phyloP scores from a whole-genome alignment of 2,888 invertebrate genomes.

The Drosophila kanekoi region DNA sequence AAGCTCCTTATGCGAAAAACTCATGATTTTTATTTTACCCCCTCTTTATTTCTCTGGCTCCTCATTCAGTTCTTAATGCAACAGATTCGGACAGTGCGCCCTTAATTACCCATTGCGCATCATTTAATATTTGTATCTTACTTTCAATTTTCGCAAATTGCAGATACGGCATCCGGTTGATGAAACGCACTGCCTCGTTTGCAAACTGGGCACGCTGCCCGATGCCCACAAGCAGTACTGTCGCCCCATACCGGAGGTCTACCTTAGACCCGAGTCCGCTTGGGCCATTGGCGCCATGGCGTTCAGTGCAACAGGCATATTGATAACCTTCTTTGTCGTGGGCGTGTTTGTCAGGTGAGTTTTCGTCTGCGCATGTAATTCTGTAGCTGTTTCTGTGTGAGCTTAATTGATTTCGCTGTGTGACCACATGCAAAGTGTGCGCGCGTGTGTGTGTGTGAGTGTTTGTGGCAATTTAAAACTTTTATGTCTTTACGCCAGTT shows the following conservation, averaged over 20 bases:
- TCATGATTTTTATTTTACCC: neutral
- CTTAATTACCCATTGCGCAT: neutral
- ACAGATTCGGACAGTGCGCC: neutral
- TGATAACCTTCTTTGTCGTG: slow-evolving; percentile 92
- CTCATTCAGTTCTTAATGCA: neutral
- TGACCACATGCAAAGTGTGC: neutral
- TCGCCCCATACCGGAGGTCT: slow-evolving; percentile 92
- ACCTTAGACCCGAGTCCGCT: slow-evolving; percentile 92
- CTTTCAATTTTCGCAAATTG: slow-evolving; percentile 34
- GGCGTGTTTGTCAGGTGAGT: slow-evolving; percentile 90
- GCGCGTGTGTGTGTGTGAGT: slow-evolving; percentile 5
- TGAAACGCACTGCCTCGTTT: slow-evolving; percentile 93
- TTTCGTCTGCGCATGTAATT: neutral
- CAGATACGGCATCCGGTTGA: slow-evolving; percentile 92
- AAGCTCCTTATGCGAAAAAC: neutral
- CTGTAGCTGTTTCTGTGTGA: neutral
- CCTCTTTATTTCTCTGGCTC: neutral
- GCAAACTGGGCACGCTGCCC: slow-evolving; percentile 93
- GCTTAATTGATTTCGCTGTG: neutral
- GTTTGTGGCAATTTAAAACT: slow-evolving; percentile 47
- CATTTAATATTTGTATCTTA: neutral
- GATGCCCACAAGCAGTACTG: slow-evolving; percentile 91
- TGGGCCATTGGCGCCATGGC: slow-evolving; percentile 98
- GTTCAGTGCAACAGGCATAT: slow-evolving; percentile 93
- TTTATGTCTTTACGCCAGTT: slow-evolving; percentile 21